A percentile compares a stretch with the other conserved stretches of the same genome.
Evolutionary conservation across 2,113 vertebrate genomes (phyloP).

Genomic region (Elanoides forficatus): DNA sequence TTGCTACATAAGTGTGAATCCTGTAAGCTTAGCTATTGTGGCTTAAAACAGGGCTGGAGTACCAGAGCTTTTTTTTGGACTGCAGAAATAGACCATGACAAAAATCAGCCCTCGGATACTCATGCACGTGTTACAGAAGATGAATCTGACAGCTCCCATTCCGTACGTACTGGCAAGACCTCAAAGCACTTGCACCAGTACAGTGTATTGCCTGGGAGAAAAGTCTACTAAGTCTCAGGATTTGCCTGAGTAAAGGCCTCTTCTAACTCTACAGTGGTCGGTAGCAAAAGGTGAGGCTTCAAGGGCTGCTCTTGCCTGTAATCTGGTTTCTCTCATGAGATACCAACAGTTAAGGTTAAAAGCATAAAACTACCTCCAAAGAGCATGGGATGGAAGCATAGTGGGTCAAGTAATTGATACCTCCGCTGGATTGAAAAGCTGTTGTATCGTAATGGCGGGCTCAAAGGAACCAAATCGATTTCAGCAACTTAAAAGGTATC

Average conservation of each 20-base stretch:
- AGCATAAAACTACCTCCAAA: not conserved
- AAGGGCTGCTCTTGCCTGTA: not conserved
- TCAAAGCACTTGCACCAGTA: not conserved
- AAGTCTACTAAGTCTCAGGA: not conserved
- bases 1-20: not conserved
- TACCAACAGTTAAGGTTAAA: fast-evolving
- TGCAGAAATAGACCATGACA: fast-evolving
- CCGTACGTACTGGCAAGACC: not conserved
- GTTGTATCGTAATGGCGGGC: fast-evolving
- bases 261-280: fast-evolving
- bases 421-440: fast-evolving
- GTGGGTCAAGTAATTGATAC: not conserved
- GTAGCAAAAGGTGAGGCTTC: not conserved
- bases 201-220: not conserved
- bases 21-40: fast-evolving
- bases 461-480: fast-evolving
- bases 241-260: not conserved
- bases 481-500: not conserved
- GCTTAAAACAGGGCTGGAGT: not conserved
- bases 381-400: fast-evolving
- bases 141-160: not conserved
- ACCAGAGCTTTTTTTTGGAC: not conserved
- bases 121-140: fast-evolving
- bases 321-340: not conserved
- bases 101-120: not conserved